phyloP scores from a whole-genome alignment of 2,888 invertebrate species.

The Lymantria dispar region DNA sequence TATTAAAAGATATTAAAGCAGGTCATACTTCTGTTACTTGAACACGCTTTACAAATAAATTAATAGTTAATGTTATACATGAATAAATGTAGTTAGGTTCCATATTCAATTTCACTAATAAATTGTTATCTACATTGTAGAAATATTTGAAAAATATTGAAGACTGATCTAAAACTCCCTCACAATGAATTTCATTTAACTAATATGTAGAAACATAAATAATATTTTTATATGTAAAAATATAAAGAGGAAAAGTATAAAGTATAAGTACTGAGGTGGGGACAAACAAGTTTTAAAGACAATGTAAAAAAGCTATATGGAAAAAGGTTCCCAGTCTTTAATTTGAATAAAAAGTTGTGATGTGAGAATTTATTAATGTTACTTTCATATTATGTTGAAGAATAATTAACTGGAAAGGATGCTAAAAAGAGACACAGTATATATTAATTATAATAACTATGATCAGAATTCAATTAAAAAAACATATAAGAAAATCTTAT shows the following conservation, averaged over 20 bases:
- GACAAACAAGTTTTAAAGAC: not conserved
- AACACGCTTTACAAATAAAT: conserved; percentile 57
- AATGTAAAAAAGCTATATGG: not conserved
- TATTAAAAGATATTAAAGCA: conserved; percentile 22
- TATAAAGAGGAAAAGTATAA: not conserved
- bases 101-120: not conserved
- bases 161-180: too few species aligned
- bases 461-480: not conserved
- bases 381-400: conserved; percentile 1
- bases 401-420: conserved; percentile 1
- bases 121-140: too few species aligned
- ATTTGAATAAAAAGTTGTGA: not conserved
- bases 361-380: not conserved
- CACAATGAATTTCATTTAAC: too few species aligned
- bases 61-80: conserved; percentile 30
- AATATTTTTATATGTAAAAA: not conserved
- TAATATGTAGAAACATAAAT: too few species aligned
- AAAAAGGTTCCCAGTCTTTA: not conserved
- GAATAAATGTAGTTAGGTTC: conserved; percentile 15
- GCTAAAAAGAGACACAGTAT: not conserved
- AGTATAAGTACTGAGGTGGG: not conserved
- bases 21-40: conserved; percentile 45
- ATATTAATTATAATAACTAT: not conserved
- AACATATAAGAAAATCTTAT: not conserved
- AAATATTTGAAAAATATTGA: too few species aligned